Percentiles rank a stretch among this genome's conserved stretches.
Conservation (phyloP, 2,113 vertebrate species). For the Cephalopholis sonnerati region DNA sequence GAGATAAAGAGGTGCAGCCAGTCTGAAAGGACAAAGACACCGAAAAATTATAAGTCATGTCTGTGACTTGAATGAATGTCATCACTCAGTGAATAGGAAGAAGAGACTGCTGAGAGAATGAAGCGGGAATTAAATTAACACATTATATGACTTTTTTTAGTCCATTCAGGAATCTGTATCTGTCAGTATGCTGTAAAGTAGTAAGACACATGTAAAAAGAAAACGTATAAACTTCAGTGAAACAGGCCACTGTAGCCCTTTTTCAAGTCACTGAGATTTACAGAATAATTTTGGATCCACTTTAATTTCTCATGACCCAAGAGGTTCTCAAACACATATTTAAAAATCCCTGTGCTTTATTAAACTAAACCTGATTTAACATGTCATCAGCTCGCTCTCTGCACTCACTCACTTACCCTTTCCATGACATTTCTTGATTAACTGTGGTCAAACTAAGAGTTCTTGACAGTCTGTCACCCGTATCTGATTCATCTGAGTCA, state of each 20-base stretch:
- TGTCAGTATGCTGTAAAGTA: neutral
- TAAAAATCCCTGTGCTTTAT: constrained; percentile 18
- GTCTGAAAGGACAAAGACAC: constrained; percentile 18
- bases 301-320: constrained; percentile 10
- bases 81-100: constrained; percentile 16
- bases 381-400: neutral
- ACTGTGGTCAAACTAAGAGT: constrained; percentile 13
- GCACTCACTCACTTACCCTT: neutral
- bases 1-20: constrained; percentile 32
- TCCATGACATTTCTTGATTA: constrained; percentile 34
- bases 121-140: neutral
- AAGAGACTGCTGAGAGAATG: neutral
- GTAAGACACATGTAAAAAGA: neutral
- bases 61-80: constrained; percentile 24
- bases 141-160: neutral
- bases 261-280: neutral
- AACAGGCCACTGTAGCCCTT: neutral
- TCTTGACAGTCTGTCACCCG: constrained; percentile 13
- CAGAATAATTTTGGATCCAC: neutral
- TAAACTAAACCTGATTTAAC: constrained; percentile 22
- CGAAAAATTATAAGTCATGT: neutral
- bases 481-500: constrained; percentile 8
- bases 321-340: neutral
- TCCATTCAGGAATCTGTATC: neutral
- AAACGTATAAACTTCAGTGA: neutral